Evolutionary conservation across 2,888 invertebrate genomes (phyloP).

Genomic region (Dioctria rufipes): DNA sequence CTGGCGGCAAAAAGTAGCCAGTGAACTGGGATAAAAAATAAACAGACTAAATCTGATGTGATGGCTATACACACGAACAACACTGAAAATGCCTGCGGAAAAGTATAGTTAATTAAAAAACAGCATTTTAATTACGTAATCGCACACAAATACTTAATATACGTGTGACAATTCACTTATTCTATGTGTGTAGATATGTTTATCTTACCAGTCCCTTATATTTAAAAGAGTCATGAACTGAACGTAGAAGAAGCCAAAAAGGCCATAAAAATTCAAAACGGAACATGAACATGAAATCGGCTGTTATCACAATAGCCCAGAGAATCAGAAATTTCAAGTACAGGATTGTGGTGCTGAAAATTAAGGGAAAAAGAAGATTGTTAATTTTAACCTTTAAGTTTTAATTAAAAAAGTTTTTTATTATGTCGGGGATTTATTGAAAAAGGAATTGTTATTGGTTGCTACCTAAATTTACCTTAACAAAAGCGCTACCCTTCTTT

Average conservation of each 20-base stretch:
- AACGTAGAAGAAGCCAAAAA: slow-evolving; percentile 95
- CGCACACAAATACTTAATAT: too few relatives aligned
- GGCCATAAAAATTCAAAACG: slow-evolving; percentile 99
- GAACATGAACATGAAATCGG: slow-evolving; percentile 97
- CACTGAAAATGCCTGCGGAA: slow-evolving; percentile 90
- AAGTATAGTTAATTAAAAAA: not conserved
- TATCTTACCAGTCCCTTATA: slow-evolving; percentile 94
- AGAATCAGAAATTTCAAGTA: slow-evolving; percentile 96
- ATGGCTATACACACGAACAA: slow-evolving; percentile 98
- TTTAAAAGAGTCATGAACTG: slow-evolving; percentile 97
- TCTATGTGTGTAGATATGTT: not conserved
- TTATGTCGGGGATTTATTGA: not conserved
- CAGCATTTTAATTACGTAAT: not conserved
- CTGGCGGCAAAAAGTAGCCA: slow-evolving; percentile 98
- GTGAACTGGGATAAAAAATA: slow-evolving; percentile 98
- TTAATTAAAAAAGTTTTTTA: not conserved
- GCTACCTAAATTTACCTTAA: too few relatives aligned
- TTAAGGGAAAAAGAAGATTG: not conserved
- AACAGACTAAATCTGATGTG: slow-evolving; percentile 98
- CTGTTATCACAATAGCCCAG: slow-evolving; percentile 95
- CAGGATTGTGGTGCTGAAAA: slow-evolving; percentile 87
- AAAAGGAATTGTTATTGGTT: too few relatives aligned
- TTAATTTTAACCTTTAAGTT: not conserved
- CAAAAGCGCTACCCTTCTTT: too few relatives aligned
- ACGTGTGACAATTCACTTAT: too few relatives aligned